These are phyloP conservation scores for Vollenhovia emeryi DNA, from an alignment of 1,140 invertebrate species.

Conservation along the genomic window DNA sequence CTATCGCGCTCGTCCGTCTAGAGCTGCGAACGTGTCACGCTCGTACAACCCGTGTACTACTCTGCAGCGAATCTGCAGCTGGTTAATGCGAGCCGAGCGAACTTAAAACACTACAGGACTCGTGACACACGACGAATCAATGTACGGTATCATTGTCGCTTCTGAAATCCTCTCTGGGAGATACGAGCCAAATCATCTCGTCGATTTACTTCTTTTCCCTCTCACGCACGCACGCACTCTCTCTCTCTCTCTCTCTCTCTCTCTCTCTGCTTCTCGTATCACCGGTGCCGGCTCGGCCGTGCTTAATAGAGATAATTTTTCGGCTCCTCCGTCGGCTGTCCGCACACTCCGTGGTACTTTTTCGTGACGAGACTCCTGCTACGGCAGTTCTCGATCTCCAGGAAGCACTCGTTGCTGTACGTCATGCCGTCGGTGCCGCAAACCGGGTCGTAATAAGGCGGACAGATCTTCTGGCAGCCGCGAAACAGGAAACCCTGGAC, in stretches of 20 bases:
- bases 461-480: conserved; percentile 94
- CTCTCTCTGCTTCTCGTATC: background rate
- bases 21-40: background rate
- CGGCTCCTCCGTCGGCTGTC: conserved; percentile 89
- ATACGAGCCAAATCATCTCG: background rate
- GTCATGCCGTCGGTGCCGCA: conserved; percentile 96
- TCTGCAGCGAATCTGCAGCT: background rate
- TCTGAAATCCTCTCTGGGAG: background rate
- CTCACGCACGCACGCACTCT: no score
- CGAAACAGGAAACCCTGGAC: conserved; percentile 93
- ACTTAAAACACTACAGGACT: conserved; percentile 9
- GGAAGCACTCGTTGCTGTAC: conserved; percentile 96
- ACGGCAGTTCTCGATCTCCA: conserved; percentile 95
- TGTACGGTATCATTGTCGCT: background rate
- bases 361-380: conserved; percentile 89
- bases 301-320: conserved; percentile 89
- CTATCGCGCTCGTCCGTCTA: background rate
- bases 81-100: conserved; percentile 7
- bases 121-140: conserved; percentile 14
- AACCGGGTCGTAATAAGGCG: conserved; percentile 94
- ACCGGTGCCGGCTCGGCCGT: background rate
- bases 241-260: background rate
- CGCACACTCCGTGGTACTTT: conserved; percentile 89
- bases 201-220: background rate
- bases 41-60: background rate